Evolutionary conservation across 2,888 invertebrate species (phyloP).

Genomic region (Scaptomyza polygonia): DNA sequence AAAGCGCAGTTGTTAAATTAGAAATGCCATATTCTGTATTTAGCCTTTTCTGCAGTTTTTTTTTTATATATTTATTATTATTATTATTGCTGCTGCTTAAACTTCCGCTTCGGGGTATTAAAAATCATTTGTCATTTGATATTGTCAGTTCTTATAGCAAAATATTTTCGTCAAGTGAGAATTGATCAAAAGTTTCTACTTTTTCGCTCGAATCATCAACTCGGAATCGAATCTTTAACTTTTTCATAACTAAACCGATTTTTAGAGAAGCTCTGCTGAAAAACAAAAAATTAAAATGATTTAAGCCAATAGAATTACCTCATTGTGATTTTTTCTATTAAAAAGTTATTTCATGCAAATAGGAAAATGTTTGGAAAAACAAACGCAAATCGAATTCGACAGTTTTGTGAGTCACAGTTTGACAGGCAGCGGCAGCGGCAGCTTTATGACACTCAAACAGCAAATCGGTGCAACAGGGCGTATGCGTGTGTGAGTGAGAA

Average conservation of each 20-base stretch:
- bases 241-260: too few species aligned
- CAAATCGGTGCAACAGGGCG: constrained; percentile 4
- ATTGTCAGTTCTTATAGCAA: neutral
- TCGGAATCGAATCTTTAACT: too few species aligned
- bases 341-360: too few species aligned
- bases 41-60: constrained; percentile 46
- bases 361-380: neutral
- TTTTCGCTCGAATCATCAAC: too few species aligned
- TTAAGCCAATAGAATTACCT: too few species aligned
- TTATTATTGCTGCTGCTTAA: constrained; percentile 14
- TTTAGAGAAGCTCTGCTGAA: too few species aligned
- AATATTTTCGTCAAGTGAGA: too few species aligned
- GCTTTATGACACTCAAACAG: constrained; percentile 27
- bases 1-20: constrained; percentile 75
- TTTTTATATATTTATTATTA: neutral
- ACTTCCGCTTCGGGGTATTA: constrained; percentile 46
- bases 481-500: neutral
- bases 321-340: too few species aligned
- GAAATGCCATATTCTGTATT: constrained; percentile 67
- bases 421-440: constrained; percentile 23
- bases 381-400: constrained; percentile 9
- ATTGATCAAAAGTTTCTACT: too few species aligned
- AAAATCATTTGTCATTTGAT: constrained; percentile 8
- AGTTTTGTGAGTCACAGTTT: constrained; percentile 47
- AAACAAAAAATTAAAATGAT: too few species aligned